Evolutionary conservation across 2,113 vertebrate genomes (phyloP), one percentile per base, ranked within the genome.

Genomic region (Promerops cafer): DNA sequence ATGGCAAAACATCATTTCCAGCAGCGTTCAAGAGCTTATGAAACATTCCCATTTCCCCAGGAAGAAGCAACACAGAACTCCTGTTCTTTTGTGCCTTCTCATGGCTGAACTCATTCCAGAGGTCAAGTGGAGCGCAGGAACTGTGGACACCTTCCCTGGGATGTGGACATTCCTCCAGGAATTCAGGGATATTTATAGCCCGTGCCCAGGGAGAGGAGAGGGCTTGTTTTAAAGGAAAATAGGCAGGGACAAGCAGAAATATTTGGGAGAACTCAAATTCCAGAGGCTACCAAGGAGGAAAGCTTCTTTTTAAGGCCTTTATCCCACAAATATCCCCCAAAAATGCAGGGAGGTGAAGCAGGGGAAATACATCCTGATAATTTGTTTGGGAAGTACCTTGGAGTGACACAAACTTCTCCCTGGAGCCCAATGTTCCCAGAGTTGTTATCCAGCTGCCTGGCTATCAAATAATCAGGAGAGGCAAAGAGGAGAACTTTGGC

Each of bases 171-270:
- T 52, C 39, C 63, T 61, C 33, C 17, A 80, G 87, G 53, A 52
- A 79, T 91, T 89, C 80, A 80, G 68, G 31, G 39, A 28, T 95
- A 91, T 95, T 95, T 91, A 87, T 81, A 93, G 74, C 79, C 45
- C 17, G 5, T 84, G 74, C 42, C 53, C 50, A 83, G 35, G 49
- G 60, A 94, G 18, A 89, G 10, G 39, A 85, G 69, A 90, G 42
- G n/a, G 56, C 10, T 90, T 61, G 24, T 89, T 94, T 89, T 37
- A 90, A 96, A 87, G 44, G 54, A 66, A 94, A 87, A 91, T 6
- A 57, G 65, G 35, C 27, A 78, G 60, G 35, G 76, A 22, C 13
- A 37, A 60, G 26, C 31, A 86, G 57, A 74, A 82, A 45, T 66
- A 80, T 53, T n/a, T 91, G 42, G 47, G 75, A 94, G 26, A 61